phyloP scores from a whole-genome alignment of 2,888 invertebrate species.

The Mythimna ferrago region DNA sequence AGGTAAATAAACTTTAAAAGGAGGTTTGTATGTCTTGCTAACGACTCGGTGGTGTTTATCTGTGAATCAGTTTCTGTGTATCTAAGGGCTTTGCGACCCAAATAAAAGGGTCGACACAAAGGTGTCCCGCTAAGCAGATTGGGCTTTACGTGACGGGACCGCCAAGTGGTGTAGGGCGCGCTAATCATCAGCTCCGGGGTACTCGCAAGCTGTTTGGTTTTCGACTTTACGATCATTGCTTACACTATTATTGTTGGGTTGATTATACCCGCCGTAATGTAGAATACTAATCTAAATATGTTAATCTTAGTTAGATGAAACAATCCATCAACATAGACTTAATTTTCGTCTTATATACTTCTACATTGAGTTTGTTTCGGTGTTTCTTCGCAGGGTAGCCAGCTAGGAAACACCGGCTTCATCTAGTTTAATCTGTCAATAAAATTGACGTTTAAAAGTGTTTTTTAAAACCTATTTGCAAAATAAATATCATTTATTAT shows the following conservation, averaged over 20 bases:
- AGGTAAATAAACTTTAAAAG: conserved; percentile 53
- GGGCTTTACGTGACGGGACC: conserved; percentile 82
- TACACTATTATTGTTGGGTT: conserved; percentile 31
- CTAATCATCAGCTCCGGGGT: conserved; percentile 77
- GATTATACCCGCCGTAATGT: conserved; percentile 16
- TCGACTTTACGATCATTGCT: conserved; percentile 58
- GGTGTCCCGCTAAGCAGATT: conserved; percentile 88
- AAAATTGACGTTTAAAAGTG: no score
- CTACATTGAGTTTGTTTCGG: no score
- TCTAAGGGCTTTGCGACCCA: conserved; percentile 80
- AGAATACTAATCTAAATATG: conserved; percentile 32
- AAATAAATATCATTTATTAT: no score
- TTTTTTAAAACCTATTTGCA: no score
- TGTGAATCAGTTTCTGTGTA: conserved; percentile 83
- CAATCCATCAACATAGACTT: background rate
- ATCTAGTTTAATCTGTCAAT: no score
- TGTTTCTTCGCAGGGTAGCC: no score
- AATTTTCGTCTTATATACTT: no score
- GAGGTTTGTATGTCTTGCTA: conserved; percentile 72
- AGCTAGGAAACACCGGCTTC: no score
- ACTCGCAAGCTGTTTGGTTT: conserved; percentile 72
- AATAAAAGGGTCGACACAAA: conserved; percentile 83
- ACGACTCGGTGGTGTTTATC: conserved; percentile 78
- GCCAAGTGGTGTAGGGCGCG: conserved; percentile 72
- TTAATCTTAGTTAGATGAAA: background rate